phyloP scores from a whole-genome alignment of 2,888 invertebrate species.

The Nowickia ferox region DNA sequence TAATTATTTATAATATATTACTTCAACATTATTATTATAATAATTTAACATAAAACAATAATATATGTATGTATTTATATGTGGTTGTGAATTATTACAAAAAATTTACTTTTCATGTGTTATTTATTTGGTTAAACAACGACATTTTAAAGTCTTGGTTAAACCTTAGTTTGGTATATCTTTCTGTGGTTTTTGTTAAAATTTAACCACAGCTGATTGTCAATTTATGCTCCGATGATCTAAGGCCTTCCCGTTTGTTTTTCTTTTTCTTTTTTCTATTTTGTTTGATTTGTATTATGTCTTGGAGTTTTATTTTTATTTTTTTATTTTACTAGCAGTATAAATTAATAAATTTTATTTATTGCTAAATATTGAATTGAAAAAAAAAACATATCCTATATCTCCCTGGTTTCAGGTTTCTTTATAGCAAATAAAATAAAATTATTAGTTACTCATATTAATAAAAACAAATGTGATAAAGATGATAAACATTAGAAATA shows the following conservation, averaged over 20 bases:
- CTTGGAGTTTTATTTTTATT: not conserved
- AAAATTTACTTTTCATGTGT: not conserved
- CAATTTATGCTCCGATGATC: conserved; percentile 25
- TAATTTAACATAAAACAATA: conserved; percentile 41
- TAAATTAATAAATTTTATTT: not conserved
- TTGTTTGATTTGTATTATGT: not conserved
- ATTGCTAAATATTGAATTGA: not conserved
- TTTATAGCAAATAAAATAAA: conserved; percentile 33
- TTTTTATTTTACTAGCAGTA: too few relatives aligned
- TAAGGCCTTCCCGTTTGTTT: conserved; percentile 59
- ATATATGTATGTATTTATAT: not conserved
- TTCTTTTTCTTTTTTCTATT: too few relatives aligned
- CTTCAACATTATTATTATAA: not conserved
- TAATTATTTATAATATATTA: not conserved
- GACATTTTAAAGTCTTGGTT: conserved; percentile 48
- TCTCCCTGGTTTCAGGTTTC: conserved; percentile 59
- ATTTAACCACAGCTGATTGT: not conserved
- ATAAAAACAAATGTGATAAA: conserved; percentile 40
- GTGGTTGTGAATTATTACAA: conserved; percentile 1
- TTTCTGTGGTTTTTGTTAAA: not conserved
- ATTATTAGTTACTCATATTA: not conserved
- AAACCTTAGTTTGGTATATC: conserved; percentile 57
- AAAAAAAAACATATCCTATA: conserved; percentile 57
- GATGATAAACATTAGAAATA: conserved; percentile 71
- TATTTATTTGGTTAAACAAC: not conserved